Evolutionary conservation across 2,797 vertebrate genomes (phyloP).

Genomic region (Hydrophis major): DNA sequence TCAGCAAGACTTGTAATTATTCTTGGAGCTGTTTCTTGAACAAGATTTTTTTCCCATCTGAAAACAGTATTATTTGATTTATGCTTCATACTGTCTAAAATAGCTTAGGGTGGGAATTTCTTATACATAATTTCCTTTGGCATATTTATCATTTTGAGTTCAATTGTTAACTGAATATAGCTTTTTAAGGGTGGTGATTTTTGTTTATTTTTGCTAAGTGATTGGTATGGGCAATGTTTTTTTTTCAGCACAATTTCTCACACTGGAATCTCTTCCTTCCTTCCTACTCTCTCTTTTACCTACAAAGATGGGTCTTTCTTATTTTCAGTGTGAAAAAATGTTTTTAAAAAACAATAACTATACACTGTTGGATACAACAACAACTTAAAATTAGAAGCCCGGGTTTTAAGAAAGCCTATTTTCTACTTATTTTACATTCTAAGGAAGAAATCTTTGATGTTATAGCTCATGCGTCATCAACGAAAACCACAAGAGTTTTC

Average conservation of each 20-base stretch:
- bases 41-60: background rate
- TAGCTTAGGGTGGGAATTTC: background rate
- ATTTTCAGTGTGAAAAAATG: slow-evolving; percentile 2
- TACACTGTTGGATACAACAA: slow-evolving; percentile 2
- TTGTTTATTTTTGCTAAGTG: background rate
- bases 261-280: background rate
- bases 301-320: background rate
- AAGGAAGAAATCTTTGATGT: slow-evolving; percentile 7
- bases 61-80: background rate
- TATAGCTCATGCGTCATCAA: slow-evolving; percentile 38
- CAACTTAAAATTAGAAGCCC: background rate
- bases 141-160: background rate
- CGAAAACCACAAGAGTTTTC: slow-evolving; percentile 13
- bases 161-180: background rate
- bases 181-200: background rate
- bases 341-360: background rate
- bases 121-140: background rate
- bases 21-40: background rate
- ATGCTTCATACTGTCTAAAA: background rate
- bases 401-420: background rate
- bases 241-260: background rate
- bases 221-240: background rate
- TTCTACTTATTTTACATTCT: slow-evolving; percentile 1
- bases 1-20: background rate
- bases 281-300: background rate